These are phyloP conservation scores for Parapristionchus giblindavisi DNA, from an alignment of 2,888 invertebrate genomes.

Conservation along the genomic window DNA sequence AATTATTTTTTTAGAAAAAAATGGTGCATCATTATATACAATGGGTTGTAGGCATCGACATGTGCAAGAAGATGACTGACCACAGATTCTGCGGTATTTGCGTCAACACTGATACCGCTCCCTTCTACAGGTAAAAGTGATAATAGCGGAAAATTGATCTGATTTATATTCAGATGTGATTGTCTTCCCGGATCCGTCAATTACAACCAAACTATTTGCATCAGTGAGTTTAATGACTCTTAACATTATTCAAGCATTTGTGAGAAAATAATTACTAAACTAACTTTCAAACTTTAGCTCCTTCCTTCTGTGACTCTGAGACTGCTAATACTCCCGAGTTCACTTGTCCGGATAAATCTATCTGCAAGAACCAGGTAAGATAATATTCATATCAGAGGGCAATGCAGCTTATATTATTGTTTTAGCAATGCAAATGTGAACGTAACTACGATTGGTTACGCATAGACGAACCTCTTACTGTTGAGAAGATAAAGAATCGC, in stretches of 20 bases:
- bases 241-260: too few species aligned
- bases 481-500: slow-evolving; percentile 36
- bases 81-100: slow-evolving; percentile 18
- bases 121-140: slow-evolving; percentile 39
- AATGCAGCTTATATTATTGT: too few species aligned
- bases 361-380: slow-evolving; percentile 13
- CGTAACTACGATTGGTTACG: slow-evolving; percentile 27
- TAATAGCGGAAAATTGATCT: too few species aligned
- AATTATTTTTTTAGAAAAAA: neutral
- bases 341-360: slow-evolving; percentile 13
- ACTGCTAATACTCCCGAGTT: slow-evolving; percentile 5
- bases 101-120: slow-evolving; percentile 14
- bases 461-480: slow-evolving; percentile 15
- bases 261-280: too few species aligned
- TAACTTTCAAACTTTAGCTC: too few species aligned
- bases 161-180: too few species aligned
- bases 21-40: too few species aligned
- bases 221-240: too few species aligned
- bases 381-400: too few species aligned
- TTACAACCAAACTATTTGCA: too few species aligned
- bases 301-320: slow-evolving; percentile 28
- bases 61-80: slow-evolving; percentile 18
- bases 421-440: slow-evolving; percentile 19
- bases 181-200: too few species aligned
- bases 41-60: slow-evolving; percentile 30